Percentiles rank a stretch among this genome's conserved stretches.
phyloP scores from a whole-genome alignment of 2,113 vertebrate species.

The Ondatra zibethicus region DNA sequence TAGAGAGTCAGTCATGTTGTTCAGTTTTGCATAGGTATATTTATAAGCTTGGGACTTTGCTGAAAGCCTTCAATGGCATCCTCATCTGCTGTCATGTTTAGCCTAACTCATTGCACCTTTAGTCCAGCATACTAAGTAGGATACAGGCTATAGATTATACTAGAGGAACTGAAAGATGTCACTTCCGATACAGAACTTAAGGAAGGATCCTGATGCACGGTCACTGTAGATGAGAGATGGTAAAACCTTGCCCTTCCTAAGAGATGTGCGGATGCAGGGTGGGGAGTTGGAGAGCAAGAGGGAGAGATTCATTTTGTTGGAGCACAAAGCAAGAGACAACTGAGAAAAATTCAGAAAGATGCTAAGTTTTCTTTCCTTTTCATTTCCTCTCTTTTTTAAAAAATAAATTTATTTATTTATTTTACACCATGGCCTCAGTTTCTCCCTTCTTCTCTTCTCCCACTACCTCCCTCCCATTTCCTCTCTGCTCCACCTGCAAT shows the following conservation, averaged over 20 bases:
- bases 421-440: background rate
- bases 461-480: background rate
- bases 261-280: background rate
- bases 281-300: background rate
- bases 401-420: background rate
- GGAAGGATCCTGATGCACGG: background rate
- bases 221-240: background rate
- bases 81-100: background rate
- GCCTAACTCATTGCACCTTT: background rate
- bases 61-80: background rate
- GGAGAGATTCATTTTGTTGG: slow-evolving; percentile 18
- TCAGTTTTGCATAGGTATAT: background rate
- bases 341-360: slow-evolving; percentile 10
- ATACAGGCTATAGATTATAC: background rate
- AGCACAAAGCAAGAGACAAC: background rate
- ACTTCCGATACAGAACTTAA: background rate
- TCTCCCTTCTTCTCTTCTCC: background rate
- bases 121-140: background rate
- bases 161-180: background rate
- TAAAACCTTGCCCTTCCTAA: background rate
- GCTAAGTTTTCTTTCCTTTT: background rate
- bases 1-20: background rate
- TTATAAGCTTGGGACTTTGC: slow-evolving; percentile 24
- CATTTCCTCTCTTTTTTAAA: background rate
- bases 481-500: background rate